A percentile compares a stretch with the other conserved stretches of the same genome.
phyloP scores from a whole-genome alignment of 1,140 invertebrate genomes.

The Pemphigus obesinymphae region DNA sequence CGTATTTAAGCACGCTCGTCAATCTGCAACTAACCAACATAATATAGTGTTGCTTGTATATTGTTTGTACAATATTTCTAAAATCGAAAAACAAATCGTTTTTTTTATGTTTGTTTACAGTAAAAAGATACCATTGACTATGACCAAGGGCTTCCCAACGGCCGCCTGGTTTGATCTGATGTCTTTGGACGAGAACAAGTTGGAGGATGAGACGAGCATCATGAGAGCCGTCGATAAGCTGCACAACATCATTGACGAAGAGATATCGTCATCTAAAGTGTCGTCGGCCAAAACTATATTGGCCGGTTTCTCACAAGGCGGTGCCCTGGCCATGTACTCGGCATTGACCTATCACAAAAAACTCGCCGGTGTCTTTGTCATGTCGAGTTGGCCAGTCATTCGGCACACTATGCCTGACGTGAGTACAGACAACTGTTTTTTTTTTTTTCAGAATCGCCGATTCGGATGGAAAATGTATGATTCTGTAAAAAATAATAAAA shows the following conservation, averaged over 20 bases:
- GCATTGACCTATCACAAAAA: slow-evolving; percentile 74
- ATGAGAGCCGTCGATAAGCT: slow-evolving; percentile 71
- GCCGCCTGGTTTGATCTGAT: slow-evolving; percentile 94
- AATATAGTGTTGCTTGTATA: no score
- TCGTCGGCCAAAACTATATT: slow-evolving; percentile 70
- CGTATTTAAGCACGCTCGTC: no score
- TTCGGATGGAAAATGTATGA: no score
- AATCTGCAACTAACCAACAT: no score
- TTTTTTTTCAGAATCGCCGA: no score
- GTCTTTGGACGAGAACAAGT: slow-evolving; percentile 74
- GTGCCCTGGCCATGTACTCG: slow-evolving; percentile 84
- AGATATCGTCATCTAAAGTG: slow-evolving; percentile 68
- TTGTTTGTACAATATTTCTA: background rate
- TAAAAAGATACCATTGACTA: slow-evolving; percentile 80
- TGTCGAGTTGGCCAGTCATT: slow-evolving; percentile 93
- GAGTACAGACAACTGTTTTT: no score
- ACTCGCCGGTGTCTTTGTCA: slow-evolving; percentile 80
- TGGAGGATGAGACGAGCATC: slow-evolving; percentile 86
- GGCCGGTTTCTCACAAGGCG: slow-evolving; percentile 85
- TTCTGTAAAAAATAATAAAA: no score
- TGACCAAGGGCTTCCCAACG: slow-evolving; percentile 90
- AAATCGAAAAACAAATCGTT: no score
- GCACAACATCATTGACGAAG: slow-evolving; percentile 77
- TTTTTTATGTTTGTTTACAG: slow-evolving; percentile 50
- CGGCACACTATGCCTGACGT: slow-evolving; percentile 75